A percentile compares a stretch with the other conserved stretches of the same genome.
Evolutionary conservation across 2,113 vertebrate genomes (phyloP).

Genomic region (Tinamus guttatus): DNA sequence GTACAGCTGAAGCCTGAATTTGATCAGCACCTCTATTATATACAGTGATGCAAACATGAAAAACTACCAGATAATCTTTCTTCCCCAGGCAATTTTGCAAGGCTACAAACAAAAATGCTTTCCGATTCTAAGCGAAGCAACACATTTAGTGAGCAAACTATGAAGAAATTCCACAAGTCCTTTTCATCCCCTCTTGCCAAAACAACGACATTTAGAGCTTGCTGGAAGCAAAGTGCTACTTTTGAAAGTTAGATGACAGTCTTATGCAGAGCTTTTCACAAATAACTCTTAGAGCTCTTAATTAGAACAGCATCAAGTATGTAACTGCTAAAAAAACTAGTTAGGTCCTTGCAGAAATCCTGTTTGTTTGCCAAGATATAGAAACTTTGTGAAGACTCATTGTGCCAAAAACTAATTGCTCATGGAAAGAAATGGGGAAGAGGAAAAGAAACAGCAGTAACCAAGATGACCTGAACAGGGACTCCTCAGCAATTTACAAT

Average conservation of each 20-base stretch:
- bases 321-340: not conserved
- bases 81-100: not conserved
- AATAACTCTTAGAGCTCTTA: not conserved
- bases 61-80: not conserved
- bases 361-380: not conserved
- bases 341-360: not conserved
- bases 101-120: not conserved
- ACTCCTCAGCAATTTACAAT: not conserved
- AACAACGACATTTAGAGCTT: not conserved
- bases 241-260: not conserved
- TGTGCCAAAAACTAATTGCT: not conserved
- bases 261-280: not conserved
- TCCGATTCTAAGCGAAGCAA: not conserved
- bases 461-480: not conserved
- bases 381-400: not conserved
- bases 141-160: not conserved
- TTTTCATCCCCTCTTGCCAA: not conserved
- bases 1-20: not conserved
- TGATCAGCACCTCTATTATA: not conserved
- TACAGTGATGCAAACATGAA: not conserved
- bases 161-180: not conserved
- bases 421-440: not conserved
- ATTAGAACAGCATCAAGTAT: accelerated
- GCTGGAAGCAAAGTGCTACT: not conserved
- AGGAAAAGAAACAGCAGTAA: not conserved